Percentiles rank a stretch among this genome's conserved stretches.
phyloP scores from a whole-genome alignment of 2,888 invertebrate species.

The Sinotaia quadrata region DNA sequence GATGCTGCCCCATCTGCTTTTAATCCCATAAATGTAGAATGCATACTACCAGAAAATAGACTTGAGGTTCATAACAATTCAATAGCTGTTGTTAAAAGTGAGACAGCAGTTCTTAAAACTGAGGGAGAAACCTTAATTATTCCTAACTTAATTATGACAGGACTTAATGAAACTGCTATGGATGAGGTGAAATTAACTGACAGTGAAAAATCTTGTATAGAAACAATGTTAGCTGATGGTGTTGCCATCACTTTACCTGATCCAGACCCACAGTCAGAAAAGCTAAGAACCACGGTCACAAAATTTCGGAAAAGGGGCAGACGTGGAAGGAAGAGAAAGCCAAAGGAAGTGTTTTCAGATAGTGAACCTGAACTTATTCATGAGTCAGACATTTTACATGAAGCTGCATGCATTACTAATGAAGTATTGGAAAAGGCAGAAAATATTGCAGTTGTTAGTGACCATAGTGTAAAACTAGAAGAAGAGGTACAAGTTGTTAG shows the following conservation, averaged over 20 bases:
- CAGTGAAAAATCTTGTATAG: too few relatives aligned
- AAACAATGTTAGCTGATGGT: neutral
- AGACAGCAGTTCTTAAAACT: neutral
- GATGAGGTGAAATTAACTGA: neutral
- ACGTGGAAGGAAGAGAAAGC: constrained; percentile 14
- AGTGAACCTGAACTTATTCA: constrained; percentile 25
- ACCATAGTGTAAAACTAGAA: neutral
- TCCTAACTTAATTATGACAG: too few relatives aligned
- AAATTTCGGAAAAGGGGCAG: constrained; percentile 7
- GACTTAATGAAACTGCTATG: neutral
- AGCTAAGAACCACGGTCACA: neutral
- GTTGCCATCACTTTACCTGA: neutral
- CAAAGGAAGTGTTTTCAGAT: constrained; percentile 22
- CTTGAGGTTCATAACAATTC: neutral
- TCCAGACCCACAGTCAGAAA: neutral
- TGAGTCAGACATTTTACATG: constrained; percentile 12
- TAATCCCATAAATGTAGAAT: too few relatives aligned
- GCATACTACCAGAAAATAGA: neutral
- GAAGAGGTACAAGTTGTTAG: neutral
- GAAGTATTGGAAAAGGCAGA: constrained; percentile 1
- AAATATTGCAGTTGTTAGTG: neutral
- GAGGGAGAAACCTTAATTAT: constrained; percentile 14
- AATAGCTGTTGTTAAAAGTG: neutral
- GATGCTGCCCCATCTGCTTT: too few relatives aligned
- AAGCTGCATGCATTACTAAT: neutral